Conservation (phyloP, 2,797 vertebrate species). For the Cyprinella venusta region DNA sequence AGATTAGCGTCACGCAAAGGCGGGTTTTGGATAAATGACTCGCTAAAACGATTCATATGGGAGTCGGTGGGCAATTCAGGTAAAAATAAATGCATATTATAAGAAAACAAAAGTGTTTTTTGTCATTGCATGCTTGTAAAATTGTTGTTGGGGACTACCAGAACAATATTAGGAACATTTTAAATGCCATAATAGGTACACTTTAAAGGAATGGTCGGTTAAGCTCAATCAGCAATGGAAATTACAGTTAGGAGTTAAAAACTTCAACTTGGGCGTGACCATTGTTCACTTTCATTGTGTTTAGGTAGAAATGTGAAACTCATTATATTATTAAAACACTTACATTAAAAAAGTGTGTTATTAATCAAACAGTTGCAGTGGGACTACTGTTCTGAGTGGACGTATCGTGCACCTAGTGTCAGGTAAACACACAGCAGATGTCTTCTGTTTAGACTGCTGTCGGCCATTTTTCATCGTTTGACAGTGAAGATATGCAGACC, state of each 20-base stretch:
- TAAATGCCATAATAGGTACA: too few species aligned
- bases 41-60: too few species aligned
- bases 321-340: background rate
- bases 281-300: background rate
- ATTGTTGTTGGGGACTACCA: too few species aligned
- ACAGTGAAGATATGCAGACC: background rate
- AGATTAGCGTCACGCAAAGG: too few species aligned
- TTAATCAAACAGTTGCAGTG: background rate
- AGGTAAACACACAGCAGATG: background rate
- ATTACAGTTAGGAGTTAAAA: background rate
- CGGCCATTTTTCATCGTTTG: background rate
- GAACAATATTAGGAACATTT: too few species aligned
- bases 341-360: background rate
- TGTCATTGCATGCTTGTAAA: too few species aligned
- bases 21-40: too few species aligned
- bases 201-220: background rate
- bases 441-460: slow-evolving; percentile 3
- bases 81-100: too few species aligned
- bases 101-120: too few species aligned
- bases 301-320: background rate
- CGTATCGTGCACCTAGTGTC: background rate
- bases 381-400: background rate
- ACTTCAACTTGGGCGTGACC: too few species aligned
- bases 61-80: too few species aligned
- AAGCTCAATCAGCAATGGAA: background rate